Evolutionary conservation across 2,797 vertebrate species (phyloP).

Genomic region (Pristis pectinata): DNA sequence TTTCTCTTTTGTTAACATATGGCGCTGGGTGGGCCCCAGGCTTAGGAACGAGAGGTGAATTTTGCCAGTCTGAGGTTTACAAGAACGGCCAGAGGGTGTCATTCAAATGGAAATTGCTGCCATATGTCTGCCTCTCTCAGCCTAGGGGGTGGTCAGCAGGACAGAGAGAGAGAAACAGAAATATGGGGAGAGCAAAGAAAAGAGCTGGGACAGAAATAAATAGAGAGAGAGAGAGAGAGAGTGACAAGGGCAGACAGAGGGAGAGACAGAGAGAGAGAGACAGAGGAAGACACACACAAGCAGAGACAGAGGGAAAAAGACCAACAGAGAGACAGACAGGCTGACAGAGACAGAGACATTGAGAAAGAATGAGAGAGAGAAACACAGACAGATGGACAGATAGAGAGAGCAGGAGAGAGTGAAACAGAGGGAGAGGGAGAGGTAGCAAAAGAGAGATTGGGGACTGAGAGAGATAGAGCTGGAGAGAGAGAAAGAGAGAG

Average conservation of each 20-base stretch:
- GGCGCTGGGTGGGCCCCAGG: conserved; percentile 44
- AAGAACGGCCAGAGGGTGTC: conserved; percentile 47
- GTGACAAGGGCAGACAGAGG: background rate
- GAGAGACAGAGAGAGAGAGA: background rate
- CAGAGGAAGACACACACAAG: background rate
- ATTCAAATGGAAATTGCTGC: conserved; percentile 42
- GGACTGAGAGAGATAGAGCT: too few relatives aligned
- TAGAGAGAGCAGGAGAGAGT: too few relatives aligned
- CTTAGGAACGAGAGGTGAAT: conserved; percentile 43
- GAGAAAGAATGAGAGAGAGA: background rate
- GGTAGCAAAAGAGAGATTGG: too few relatives aligned
- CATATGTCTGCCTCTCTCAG: conserved; percentile 42
- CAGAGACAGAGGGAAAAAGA: background rate
- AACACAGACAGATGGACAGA: too few relatives aligned
- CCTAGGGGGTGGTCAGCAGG: conserved; percentile 18
- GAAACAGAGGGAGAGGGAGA: too few relatives aligned
- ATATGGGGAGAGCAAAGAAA: background rate
- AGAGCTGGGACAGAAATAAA: background rate
- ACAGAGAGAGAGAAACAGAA: background rate
- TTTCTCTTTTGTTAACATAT: conserved; percentile 40
- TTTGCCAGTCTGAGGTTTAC: conserved; percentile 42
- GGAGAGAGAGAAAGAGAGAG: too few relatives aligned
- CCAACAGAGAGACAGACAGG: background rate
- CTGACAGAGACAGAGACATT: background rate
- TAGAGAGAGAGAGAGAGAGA: background rate